These are phyloP conservation scores for Chelonoidis abingdonii DNA, from an alignment of 2,113 vertebrate genomes.

Conservation along the genomic window DNA sequence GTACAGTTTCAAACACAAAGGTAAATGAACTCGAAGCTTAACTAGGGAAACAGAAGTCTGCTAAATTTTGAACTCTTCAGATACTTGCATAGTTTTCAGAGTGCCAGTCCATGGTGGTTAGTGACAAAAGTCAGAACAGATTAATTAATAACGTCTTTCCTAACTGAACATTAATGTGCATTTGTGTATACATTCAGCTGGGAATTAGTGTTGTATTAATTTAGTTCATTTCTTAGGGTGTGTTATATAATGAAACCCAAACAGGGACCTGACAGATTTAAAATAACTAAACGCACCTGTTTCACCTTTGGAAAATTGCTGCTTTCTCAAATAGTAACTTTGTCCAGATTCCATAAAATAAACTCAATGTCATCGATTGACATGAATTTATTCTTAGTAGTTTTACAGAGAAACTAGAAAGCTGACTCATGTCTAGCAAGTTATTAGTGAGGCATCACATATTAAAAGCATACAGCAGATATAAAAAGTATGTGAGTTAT, in stretches of 20 bases:
- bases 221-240: not conserved
- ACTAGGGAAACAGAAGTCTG: not conserved
- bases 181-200: not conserved
- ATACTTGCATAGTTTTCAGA: not conserved
- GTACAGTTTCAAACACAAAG: no score
- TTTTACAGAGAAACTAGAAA: not conserved
- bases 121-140: not conserved
- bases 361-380: not conserved
- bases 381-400: not conserved
- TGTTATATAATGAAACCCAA: not conserved
- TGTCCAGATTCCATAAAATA: no score
- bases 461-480: not conserved
- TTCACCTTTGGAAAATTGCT: not conserved
- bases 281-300: not conserved
- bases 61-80: not conserved
- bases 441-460: not conserved
- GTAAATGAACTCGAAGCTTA: no score
- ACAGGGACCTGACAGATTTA: not conserved
- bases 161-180: not conserved
- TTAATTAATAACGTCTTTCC: not conserved
- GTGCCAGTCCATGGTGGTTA: not conserved
- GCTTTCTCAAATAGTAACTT: no score
- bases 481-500: not conserved
- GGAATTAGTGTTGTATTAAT: not conserved
- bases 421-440: not conserved